Base-by-base conservation (phyloP, 2,888 invertebrate species). In the Octodonta nipae region DNA sequence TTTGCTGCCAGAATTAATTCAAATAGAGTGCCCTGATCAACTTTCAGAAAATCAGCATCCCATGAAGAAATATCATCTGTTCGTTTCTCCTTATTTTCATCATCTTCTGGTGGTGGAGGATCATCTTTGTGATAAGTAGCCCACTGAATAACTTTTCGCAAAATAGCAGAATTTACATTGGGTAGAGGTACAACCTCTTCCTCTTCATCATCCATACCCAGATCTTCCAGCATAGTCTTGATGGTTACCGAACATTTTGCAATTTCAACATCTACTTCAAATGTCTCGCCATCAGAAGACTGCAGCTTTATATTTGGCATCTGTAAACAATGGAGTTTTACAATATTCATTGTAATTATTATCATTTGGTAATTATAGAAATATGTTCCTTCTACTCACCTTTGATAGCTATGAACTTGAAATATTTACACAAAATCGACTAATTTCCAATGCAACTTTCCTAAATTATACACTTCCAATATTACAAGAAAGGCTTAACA, bases 41-140 rank as follows among this genome's bases (percentile, higher is more conserved):
- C 95, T 71, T 98, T 98, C 5, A 99, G 66, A 55, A 98, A 98
- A 60, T 98, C 96, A 0, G 92, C 89, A 67, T 98, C 98, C 98
- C 98, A 98, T 0, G 91, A 89, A 13, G 88, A 88, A 46, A 98
- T 98, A 56, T 98, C 96, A 58, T 98, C 96, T 1, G 96, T 96
- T n/a, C 96, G 70, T 55, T 95, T 96, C 56, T 93, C 92, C 60
- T 89, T 89, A 61, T 88, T 91, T 58, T 96, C 95, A 54, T 95
- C 93, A 51, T 98, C 95, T 61, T 93, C 93, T 5, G 91, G 85
- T 50, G 88, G 80, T 34, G 91, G 87, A 13, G 92, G 89, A 60
- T 98, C 96, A 54, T 98, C 84, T 64, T 89, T 88, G 58, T 91
- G 89, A 50, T 86, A 88, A 0, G 84, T 86, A 1, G 88, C 87